Base-by-base conservation (phyloP, 2,888 invertebrate genomes). In the Ashinkailepas kermadecensis region DNA sequence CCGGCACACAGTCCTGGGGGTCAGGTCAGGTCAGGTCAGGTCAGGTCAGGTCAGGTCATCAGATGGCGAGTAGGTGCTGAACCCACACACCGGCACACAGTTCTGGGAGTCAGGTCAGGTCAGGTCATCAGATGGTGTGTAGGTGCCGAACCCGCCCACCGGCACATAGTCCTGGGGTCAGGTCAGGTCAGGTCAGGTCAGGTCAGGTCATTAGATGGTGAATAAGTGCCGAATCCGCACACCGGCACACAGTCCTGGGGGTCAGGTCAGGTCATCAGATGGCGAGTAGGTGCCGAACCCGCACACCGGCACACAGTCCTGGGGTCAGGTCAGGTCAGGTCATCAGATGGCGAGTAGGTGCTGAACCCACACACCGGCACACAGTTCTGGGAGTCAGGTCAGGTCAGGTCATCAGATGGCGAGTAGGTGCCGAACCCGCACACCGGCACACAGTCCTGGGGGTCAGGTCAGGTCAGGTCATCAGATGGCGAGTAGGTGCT, bases 401-500 rank as follows among this genome's bases (percentile, higher is more conserved):
- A n/a, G n/a, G n/a, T n/a, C n/a, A n/a, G n/a, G n/a, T n/a, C n/a
- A n/a, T n/a, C n/a, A n/a, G 96, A 96, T 78, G 95, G 95, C 2
- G 96, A 97, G 87, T 96, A 97, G 54, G 97, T 97, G 83, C 98
- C 98, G 86, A 93, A 96, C 39, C 97, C 97, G 86, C 97, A 98
- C 18, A 97, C 96, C 1, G 97, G 96, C 81, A 96, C 91, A 86
- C 96, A 97, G 85, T 95, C 95, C 82, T 91, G 91, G 70, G 95
- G 89, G n/a, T n/a, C 82, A n/a, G n/a, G n/a, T n/a, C n/a, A n/a
- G n/a, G 67, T 65, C 15, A 65, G 65, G 23, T n/a, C 65, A 65
- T 8, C 8, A 18, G 8, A 64, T 10, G 64, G 10, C 64, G 18
- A 64, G 21, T 10, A 21, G 7, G 6, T n/a, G 0, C n/a, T 21